These are phyloP conservation scores for Chrysaora quinquecirrha DNA, from an alignment of 30 jellyfish, hydroid and myxozoan genomes.

Conservation along the genomic window DNA sequence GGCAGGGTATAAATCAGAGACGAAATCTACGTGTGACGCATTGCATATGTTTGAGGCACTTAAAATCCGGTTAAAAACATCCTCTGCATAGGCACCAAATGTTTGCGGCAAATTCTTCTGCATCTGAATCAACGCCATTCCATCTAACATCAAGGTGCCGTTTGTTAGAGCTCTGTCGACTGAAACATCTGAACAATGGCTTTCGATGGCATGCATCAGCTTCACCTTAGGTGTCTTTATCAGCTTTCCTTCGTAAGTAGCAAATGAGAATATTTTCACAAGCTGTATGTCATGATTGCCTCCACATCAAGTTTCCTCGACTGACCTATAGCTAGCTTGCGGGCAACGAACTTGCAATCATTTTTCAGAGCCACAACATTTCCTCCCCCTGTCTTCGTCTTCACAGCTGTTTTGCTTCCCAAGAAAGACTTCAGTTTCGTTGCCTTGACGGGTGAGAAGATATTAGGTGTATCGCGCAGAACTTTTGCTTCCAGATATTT, in stretches of 20 bases:
- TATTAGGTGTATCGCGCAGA: not conserved
- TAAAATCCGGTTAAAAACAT: not conserved
- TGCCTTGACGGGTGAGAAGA: not conserved
- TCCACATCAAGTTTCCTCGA: not conserved
- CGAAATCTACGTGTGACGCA: not conserved
- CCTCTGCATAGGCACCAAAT: conserved; percentile 1
- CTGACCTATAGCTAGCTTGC: not conserved
- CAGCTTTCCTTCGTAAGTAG: not conserved
- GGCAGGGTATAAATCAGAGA: not conserved
- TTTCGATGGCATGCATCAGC: not conserved
- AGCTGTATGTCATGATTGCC: not conserved
- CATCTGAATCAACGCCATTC: conserved; percentile 1
- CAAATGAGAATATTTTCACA: not conserved
- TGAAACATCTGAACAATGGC: not conserved
- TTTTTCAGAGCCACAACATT: not conserved
- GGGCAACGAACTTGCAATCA: not conserved
- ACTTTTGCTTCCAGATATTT: not conserved
- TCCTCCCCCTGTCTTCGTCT: not conserved
- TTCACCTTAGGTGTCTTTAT: not conserved
- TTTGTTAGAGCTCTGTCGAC: not conserved
- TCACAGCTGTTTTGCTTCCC: not conserved
- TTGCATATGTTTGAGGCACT: not conserved
- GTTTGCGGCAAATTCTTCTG: not conserved
- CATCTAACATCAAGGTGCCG: not conserved
- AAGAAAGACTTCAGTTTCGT: not conserved